phyloP scores from a whole-genome alignment of 2,888 invertebrate species.

The Tortrix viridana region DNA sequence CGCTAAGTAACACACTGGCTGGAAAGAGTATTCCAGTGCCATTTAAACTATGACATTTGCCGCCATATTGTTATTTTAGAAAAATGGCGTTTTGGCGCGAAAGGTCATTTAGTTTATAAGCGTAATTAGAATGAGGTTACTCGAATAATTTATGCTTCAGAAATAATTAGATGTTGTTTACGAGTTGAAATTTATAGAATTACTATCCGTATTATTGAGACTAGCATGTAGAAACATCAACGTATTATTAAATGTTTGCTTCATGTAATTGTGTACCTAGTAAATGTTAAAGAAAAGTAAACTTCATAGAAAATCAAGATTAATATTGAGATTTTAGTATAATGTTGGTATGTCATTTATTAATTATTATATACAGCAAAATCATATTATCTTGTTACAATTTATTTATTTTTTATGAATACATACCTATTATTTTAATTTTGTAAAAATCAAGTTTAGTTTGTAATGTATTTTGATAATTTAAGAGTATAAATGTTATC shows the following conservation, averaged over 20 bases:
- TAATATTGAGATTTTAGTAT: constrained; percentile 30
- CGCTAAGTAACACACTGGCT: constrained; percentile 27
- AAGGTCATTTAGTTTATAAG: constrained; percentile 21
- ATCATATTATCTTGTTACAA: constrained; percentile 22
- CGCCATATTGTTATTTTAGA: constrained; percentile 12
- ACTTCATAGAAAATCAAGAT: constrained; percentile 15
- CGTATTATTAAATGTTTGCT: constrained; percentile 19
- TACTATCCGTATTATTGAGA: constrained; percentile 25
- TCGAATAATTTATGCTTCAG: constrained; percentile 32
- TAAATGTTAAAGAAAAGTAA: constrained; percentile 22
- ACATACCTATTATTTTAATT: not conserved
- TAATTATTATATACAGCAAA: constrained; percentile 33
- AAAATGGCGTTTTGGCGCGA: constrained; percentile 30
- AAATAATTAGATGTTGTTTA: constrained; percentile 28
- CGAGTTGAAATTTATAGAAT: constrained; percentile 18
- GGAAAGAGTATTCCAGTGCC: constrained; percentile 24
- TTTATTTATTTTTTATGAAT: constrained; percentile 36
- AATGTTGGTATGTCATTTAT: constrained; percentile 16
- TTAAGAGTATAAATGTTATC: constrained; percentile 52
- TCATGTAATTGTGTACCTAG: constrained; percentile 26
- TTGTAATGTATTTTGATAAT: constrained; percentile 54
- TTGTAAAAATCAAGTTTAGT: constrained; percentile 32
- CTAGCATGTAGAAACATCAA: constrained; percentile 19
- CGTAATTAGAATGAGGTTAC: constrained; percentile 30
- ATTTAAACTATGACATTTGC: constrained; percentile 16